Evolutionary conservation across 1,140 invertebrate genomes (phyloP).

Genomic region (Drosophila nasuta): DNA sequence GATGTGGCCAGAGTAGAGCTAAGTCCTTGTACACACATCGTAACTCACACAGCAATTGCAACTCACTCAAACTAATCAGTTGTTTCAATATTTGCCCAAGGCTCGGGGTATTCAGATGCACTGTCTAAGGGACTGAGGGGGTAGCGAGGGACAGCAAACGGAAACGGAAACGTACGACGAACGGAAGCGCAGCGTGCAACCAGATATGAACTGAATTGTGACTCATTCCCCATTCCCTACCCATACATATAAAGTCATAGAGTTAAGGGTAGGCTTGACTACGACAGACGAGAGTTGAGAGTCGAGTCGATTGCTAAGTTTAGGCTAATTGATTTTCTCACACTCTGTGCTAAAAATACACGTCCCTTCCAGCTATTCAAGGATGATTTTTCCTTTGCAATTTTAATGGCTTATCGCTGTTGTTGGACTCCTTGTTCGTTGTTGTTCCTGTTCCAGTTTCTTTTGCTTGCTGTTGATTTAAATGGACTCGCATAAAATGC

Average conservation of each 20-base stretch:
- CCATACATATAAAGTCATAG: background rate
- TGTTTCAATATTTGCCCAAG: conserved; percentile 76
- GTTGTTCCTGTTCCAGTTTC: conserved; percentile 19
- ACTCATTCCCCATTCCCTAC: background rate
- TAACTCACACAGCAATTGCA: conserved; percentile 41
- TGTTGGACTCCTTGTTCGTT: conserved; percentile 17
- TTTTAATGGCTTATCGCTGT: conserved; percentile 42
- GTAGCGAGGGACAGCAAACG: conserved; percentile 35
- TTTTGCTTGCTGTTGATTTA: conserved; percentile 61
- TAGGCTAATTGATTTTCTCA: conserved; percentile 74
- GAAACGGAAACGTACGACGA: conserved; percentile 67
- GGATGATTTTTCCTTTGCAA: conserved; percentile 20
- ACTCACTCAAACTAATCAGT: conserved; percentile 79
- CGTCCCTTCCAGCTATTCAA: conserved; percentile 6
- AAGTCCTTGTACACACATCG: conserved; percentile 2
- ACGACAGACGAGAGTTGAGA: background rate
- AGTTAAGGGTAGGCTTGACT: conserved; percentile 2
- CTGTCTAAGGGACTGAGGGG: conserved; percentile 31
- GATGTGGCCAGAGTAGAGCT: conserved; percentile 14
- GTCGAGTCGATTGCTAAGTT: conserved; percentile 12
- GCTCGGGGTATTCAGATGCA: conserved; percentile 36
- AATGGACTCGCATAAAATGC: conserved; percentile 77
- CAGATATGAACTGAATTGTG: conserved; percentile 38
- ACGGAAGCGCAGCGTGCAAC: conserved; percentile 44
- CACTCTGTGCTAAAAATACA: conserved; percentile 40